Base-by-base conservation (phyloP, 2,888 invertebrate species). In the Ischnus inquisitorius region DNA sequence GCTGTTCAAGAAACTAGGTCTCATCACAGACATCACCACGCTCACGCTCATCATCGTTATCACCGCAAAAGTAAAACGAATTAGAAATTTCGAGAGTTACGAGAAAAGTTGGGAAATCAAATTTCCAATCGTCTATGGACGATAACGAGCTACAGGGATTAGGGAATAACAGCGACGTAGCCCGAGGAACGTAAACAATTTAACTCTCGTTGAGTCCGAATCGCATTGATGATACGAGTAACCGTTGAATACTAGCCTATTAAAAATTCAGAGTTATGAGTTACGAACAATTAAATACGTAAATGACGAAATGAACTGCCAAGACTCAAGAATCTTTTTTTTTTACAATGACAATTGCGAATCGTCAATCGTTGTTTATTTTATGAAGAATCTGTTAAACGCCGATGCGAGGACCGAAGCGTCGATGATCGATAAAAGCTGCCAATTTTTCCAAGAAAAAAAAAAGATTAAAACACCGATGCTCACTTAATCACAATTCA, bases 1-100 rank as follows among this genome's bases (percentile, higher is more conserved):
- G 96, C 96, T 62, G 96, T 96, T 0, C 96, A 96, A 88, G 96
- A 96, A 90, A 96, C 95, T 0, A 93, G 95, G 77, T 94, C 95
- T 88, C 95, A 95, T 89, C 88, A 92, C 22, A 91, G 92, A 54
- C 92, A 93, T 62, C 92, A 92, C 78, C 92, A 91, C 71, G 88
- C 89, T 19, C 92, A 92, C 34, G 34, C 34, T 84, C 92, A 92
- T 82, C 90, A 92, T 85, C 89, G 89, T 51, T 87, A 89, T 71
- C 92, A 93, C 85, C 93, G 93, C 79, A 93, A 93, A 84, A 93
- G 92, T 86, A 93, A 93, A 88, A 93, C 93, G 16, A 93, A 93
- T 86, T 93, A 89, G 90, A 48, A 48, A 41, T 34, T 48, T 43
- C 28, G 10, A 4, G 22, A 22, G 4, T 46, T 8, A 46, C 28